These are phyloP conservation scores for Phainopepla nitens DNA, from an alignment of 2,113 vertebrate species.

Conservation along the genomic window DNA sequence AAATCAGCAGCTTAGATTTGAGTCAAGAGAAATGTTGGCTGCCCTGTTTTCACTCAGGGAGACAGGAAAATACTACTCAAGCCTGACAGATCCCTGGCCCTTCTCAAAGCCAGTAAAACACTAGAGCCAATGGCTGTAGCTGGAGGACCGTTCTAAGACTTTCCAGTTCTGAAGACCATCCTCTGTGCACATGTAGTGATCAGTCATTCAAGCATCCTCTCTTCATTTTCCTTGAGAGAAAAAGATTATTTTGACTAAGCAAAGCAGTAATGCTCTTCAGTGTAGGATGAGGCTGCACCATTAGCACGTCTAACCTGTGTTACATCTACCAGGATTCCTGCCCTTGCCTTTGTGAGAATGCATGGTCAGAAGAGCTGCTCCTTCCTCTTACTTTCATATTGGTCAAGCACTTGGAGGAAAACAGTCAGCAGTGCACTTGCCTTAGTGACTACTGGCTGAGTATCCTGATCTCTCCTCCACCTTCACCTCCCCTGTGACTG, in stretches of 20 bases:
- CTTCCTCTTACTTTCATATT: background rate
- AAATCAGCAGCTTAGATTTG: background rate
- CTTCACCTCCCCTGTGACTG: background rate
- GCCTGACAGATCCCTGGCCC: background rate
- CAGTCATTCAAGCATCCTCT: background rate
- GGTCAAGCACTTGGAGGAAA: background rate
- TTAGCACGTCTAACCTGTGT: background rate
- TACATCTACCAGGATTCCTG: background rate
- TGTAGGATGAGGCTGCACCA: background rate
- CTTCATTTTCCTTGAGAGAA: background rate
- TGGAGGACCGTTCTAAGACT: background rate
- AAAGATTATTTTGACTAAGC: background rate
- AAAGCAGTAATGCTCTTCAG: background rate
- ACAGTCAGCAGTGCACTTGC: background rate
- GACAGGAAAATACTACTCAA: background rate
- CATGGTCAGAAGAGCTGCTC: background rate
- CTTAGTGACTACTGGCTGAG: background rate
- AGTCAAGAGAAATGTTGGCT: background rate
- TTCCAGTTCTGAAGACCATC: background rate
- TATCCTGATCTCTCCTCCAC: background rate
- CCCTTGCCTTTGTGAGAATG: background rate
- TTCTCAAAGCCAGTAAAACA: background rate
- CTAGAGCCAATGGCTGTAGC: background rate
- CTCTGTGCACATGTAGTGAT: background rate
- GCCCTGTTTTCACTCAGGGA: background rate